Conservation (phyloP, 2,113 vertebrate species). For the Antechinus stuartii region DNA sequence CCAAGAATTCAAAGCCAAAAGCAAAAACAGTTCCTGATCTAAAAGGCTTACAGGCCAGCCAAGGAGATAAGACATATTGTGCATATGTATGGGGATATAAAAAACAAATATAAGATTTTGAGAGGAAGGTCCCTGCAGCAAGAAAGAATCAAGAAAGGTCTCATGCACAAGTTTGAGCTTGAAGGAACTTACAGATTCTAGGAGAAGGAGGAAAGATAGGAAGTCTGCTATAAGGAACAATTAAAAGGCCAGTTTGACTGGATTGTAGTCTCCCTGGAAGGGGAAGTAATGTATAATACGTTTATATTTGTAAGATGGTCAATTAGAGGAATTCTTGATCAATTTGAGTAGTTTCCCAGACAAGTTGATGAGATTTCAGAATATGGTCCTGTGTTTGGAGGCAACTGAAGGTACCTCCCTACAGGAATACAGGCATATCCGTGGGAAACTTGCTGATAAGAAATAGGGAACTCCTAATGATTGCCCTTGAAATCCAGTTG, state of each 20-base stretch:
- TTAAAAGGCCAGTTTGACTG: not conserved
- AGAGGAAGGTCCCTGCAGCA: not conserved
- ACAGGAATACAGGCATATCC: not conserved
- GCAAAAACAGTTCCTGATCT: not conserved
- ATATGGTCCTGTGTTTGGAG: not conserved
- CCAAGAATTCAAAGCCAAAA: not conserved
- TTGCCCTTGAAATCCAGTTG: not conserved
- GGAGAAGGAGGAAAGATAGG: not conserved
- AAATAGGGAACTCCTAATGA: not conserved
- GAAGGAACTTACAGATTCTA: not conserved
- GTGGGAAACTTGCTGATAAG: not conserved
- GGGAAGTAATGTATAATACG: not conserved
- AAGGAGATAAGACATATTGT: not conserved
- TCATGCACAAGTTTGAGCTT: not conserved
- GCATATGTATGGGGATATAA: not conserved
- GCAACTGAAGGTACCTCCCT: not conserved
- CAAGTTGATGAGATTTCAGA: not conserved
- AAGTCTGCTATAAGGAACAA: not conserved
- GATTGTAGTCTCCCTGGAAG: not conserved
- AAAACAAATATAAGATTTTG: not conserved
- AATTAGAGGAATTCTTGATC: not conserved
- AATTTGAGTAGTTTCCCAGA: not conserved
- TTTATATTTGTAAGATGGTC: not conserved
- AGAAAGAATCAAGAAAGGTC: not conserved
- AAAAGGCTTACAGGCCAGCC: not conserved